Percentiles rank a stretch among this genome's conserved stretches.
phyloP scores from a whole-genome alignment of 2,888 invertebrate genomes.

The Drosophila pseudotalamancana region DNA sequence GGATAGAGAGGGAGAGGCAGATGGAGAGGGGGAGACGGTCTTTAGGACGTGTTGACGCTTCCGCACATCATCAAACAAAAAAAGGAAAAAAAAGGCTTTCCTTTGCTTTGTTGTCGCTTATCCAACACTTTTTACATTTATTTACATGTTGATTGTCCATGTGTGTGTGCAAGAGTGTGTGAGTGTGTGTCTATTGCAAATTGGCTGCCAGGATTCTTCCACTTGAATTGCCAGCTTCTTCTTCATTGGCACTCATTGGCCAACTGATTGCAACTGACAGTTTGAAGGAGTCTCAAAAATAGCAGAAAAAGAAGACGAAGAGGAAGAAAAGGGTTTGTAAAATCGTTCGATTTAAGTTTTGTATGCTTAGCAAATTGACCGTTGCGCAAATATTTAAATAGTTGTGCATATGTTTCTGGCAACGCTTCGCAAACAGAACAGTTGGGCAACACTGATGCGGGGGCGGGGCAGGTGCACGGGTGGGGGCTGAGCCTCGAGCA shows the following conservation, averaged over 20 bases:
- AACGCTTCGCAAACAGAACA: conserved; percentile 24
- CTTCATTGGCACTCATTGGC: conserved; percentile 68
- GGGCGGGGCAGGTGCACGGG: not conserved
- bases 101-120: conserved; percentile 48
- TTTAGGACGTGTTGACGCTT: conserved; percentile 69
- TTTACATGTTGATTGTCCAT: conserved; percentile 70
- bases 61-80: conserved; percentile 63
- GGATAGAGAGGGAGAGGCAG: not conserved
- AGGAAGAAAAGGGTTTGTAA: too few species aligned
- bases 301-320: not conserved
- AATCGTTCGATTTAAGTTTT: not conserved
- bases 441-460: not conserved
- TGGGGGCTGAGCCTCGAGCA: not conserved
- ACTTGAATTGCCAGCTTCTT: conserved; percentile 74
- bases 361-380: conserved; percentile 76
- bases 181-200: conserved; percentile 63
- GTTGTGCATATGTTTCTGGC: conserved; percentile 59
- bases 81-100: conserved; percentile 45
- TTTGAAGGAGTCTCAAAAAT: conserved; percentile 47
- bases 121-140: conserved; percentile 72
- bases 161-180: not conserved
- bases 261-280: conserved; percentile 81
- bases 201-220: conserved; percentile 79
- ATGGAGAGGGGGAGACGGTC: conserved; percentile 8
- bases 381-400: conserved; percentile 63